Percentiles rank a stretch among this genome's conserved stretches.
Evolutionary conservation across 1,140 invertebrate species (phyloP).

Genomic region (Drosophila kikkawai): DNA sequence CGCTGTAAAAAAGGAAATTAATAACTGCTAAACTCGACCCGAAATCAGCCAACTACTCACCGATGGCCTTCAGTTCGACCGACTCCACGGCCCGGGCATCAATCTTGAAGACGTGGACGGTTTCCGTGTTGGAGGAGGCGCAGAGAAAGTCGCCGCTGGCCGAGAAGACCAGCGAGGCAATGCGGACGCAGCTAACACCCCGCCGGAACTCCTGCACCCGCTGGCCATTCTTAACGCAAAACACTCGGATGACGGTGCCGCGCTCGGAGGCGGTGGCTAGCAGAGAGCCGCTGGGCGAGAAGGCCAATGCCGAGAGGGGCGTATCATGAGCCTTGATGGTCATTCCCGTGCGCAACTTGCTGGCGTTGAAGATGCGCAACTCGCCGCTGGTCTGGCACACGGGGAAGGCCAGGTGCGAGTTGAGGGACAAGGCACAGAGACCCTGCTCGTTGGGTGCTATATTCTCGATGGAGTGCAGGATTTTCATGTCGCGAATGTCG

Average conservation of each 20-base stretch:
- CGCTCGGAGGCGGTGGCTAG: conserved; percentile 98
- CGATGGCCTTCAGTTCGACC: conserved; percentile 68
- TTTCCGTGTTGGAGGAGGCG: conserved; percentile 98
- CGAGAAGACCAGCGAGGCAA: conserved; percentile 97
- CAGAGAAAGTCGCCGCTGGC: conserved; percentile 95
- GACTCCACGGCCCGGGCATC: conserved; percentile 71
- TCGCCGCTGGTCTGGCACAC: conserved; percentile 96
- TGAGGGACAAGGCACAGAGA: conserved; percentile 96
- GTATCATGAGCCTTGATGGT: conserved; percentile 98
- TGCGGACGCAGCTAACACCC: conserved; percentile 97
- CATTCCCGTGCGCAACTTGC: conserved; percentile 96
- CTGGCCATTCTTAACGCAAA: conserved; percentile 94
- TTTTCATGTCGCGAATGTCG: conserved; percentile 99
- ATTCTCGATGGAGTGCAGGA: conserved; percentile 98
- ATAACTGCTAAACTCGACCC: not conserved
- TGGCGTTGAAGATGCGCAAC: conserved; percentile 98
- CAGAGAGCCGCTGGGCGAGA: conserved; percentile 94
- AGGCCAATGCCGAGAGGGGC: conserved; percentile 96
- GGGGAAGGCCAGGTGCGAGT: conserved; percentile 97
- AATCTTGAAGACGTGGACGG: conserved; percentile 98
- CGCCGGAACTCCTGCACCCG: conserved; percentile 98
- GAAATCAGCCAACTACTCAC: conserved; percentile 42
- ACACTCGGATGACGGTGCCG: conserved; percentile 99
- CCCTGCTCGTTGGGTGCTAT: conserved; percentile 98
- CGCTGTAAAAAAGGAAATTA: conserved; percentile 25